Evolutionary conservation across 2,797 vertebrate genomes (phyloP).

Genomic region (Poecile montanus): DNA sequence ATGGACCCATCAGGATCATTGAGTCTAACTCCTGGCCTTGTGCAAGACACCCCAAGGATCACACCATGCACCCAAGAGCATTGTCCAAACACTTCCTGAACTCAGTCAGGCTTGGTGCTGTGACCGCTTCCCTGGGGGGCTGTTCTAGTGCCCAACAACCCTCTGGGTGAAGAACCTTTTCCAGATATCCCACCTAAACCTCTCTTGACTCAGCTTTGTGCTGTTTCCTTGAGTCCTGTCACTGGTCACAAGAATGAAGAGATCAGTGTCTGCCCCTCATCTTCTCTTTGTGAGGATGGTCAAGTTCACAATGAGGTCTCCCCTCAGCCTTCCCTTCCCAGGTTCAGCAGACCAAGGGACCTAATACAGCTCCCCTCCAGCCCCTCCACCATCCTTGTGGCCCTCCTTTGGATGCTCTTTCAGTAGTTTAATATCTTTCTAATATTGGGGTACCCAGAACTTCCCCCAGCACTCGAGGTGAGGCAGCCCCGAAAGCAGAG

Average conservation of each 20-base stretch:
- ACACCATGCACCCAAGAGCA: background rate
- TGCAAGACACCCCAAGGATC: background rate
- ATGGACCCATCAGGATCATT: background rate
- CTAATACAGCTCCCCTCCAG: background rate
- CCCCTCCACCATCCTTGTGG: background rate
- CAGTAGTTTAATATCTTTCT: background rate
- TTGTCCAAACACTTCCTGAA: background rate
- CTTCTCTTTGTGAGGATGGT: background rate
- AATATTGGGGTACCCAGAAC: rapidly evolving
- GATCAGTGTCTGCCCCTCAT: background rate
- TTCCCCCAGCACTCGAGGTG: rapidly evolving
- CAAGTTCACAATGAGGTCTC: background rate
- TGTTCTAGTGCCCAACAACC: background rate
- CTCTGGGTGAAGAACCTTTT: background rate
- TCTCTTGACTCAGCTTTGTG: background rate
- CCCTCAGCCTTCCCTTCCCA: background rate
- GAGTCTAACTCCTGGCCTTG: background rate
- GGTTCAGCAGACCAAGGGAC: background rate
- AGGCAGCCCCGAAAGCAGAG: background rate
- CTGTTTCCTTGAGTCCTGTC: background rate
- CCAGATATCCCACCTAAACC: background rate
- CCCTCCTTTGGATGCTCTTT: background rate
- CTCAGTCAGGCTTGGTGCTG: background rate
- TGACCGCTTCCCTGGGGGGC: background rate
- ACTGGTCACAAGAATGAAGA: background rate